phyloP scores from a whole-genome alignment of 2,888 invertebrate genomes.

The Hipparchia semele region DNA sequence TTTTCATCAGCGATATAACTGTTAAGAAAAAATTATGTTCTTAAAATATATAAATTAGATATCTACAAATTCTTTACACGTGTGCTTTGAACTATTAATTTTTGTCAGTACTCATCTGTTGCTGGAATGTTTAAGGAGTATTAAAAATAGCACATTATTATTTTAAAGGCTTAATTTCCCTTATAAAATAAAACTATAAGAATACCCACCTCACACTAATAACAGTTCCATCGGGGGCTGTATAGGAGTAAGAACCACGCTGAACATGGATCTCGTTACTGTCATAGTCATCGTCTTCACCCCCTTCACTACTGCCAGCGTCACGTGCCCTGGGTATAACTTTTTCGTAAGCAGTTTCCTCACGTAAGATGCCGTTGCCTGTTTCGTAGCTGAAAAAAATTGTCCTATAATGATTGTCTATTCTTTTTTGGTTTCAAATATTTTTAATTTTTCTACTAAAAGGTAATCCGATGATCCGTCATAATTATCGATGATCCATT shows the following conservation, averaged over 20 bases:
- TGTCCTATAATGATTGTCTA: background rate
- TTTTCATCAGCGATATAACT: slow-evolving; percentile 89
- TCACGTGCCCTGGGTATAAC: slow-evolving; percentile 75
- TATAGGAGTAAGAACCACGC: slow-evolving; percentile 87
- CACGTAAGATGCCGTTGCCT: slow-evolving; percentile 89
- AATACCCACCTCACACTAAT: slow-evolving; percentile 80
- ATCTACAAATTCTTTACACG: background rate
- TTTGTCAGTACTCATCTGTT: too few species aligned
- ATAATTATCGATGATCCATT: too few species aligned
- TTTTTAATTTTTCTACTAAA: too few species aligned
- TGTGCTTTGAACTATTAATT: background rate
- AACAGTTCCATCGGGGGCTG: slow-evolving; percentile 87
- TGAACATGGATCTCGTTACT: slow-evolving; percentile 84
- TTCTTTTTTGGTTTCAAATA: background rate
- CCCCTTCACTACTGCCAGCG: slow-evolving; percentile 76
- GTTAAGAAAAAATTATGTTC: slow-evolving; percentile 18
- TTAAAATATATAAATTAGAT: background rate
- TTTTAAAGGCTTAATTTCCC: too few species aligned
- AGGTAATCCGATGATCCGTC: too few species aligned
- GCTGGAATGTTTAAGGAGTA: too few species aligned
- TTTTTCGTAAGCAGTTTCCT: slow-evolving; percentile 88
- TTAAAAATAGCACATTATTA: too few species aligned
- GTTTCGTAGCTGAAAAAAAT: slow-evolving; percentile 86
- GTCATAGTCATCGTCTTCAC: slow-evolving; percentile 80
- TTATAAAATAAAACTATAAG: background rate